Evolutionary conservation across 2,113 vertebrate species (phyloP).

Genomic region (Lepisosteus osseus): DNA sequence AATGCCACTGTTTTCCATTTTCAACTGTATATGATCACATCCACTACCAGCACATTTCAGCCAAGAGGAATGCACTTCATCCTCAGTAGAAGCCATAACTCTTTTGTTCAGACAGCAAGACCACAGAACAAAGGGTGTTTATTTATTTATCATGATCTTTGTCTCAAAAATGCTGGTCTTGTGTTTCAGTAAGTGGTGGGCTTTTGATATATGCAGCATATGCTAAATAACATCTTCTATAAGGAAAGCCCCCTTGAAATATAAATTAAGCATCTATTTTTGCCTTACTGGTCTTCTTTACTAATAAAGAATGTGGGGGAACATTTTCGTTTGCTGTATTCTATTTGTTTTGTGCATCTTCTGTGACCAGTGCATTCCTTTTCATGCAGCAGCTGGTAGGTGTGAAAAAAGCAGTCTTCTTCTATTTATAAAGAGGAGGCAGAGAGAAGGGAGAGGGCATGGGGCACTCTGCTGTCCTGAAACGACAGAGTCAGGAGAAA

Average conservation of each 20-base stretch:
- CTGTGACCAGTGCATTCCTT: neutral
- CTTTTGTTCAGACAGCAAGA: no score
- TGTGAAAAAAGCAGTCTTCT: neutral
- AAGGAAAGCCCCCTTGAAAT: neutral
- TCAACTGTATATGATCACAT: no score
- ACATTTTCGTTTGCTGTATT: neutral
- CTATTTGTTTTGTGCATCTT: neutral
- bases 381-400: neutral
- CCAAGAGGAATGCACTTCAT: no score
- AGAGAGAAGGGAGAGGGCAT: neutral
- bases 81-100: no score
- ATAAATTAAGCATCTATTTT: neutral
- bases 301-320: neutral
- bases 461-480: neutral
- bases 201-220: no score
- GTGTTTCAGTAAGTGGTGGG: no score
- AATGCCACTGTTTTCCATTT: no score
- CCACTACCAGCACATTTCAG: no score
- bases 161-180: no score
- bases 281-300: neutral
- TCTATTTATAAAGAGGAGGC: slow-evolving; percentile 3
- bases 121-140: no score
- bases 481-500: neutral
- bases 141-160: no score
- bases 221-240: neutral